These are phyloP conservation scores for Campopleginae sp. DNA, from an alignment of 2,888 invertebrate species.

Conservation along the genomic window DNA sequence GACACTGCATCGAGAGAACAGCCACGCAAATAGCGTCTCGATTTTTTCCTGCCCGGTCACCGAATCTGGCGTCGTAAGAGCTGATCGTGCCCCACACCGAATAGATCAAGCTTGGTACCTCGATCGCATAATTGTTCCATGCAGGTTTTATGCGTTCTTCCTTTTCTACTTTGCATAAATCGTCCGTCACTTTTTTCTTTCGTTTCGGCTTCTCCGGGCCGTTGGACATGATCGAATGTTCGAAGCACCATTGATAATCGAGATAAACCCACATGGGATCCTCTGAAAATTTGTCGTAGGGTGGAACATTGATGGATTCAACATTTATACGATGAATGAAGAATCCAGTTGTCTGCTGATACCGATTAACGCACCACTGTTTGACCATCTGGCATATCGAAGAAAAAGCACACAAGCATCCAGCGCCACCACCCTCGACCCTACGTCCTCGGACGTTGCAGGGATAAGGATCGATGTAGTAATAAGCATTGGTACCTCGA, in stretches of 20 bases:
- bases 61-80: constrained; percentile 77
- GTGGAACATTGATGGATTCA: constrained; percentile 75
- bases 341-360: constrained; percentile 79
- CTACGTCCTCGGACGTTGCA: constrained; percentile 76
- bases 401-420: constrained; percentile 78
- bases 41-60: constrained; percentile 77
- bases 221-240: constrained; percentile 66
- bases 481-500: constrained; percentile 76
- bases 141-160: constrained; percentile 66
- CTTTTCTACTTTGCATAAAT: constrained; percentile 6
- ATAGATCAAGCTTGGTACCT: constrained; percentile 78
- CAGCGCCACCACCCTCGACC: constrained; percentile 69
- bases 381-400: constrained; percentile 77
- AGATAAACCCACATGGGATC: constrained; percentile 82
- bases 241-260: constrained; percentile 81
- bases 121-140: constrained; percentile 80
- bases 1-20: constrained; percentile 76
- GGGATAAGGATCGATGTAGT: constrained; percentile 81
- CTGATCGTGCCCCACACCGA: constrained; percentile 82
- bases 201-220: constrained; percentile 27
- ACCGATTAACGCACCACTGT: constrained; percentile 77
- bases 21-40: constrained; percentile 79
- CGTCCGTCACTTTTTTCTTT: constrained; percentile 5
- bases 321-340: constrained; percentile 80
- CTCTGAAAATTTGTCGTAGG: constrained; percentile 75